Evolutionary conservation across 2,888 invertebrate genomes (phyloP).

Genomic region (Papilio elwesi): DNA sequence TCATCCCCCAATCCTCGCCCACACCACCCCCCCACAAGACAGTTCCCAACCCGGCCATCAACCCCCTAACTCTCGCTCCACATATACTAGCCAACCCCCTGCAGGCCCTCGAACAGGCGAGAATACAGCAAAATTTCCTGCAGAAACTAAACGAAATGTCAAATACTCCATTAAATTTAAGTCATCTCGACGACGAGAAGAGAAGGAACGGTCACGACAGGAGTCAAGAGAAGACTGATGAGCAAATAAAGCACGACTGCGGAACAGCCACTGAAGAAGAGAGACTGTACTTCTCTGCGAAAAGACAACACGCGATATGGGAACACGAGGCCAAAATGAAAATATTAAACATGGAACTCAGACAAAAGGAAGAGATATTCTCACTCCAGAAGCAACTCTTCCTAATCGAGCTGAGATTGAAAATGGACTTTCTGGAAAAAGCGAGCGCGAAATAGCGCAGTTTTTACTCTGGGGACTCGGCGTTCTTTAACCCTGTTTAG

Average conservation of each 20-base stretch:
- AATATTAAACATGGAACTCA: slow-evolving; percentile 76
- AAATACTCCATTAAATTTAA: slow-evolving; percentile 76
- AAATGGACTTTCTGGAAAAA: slow-evolving; percentile 82
- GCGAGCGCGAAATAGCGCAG: slow-evolving; percentile 70
- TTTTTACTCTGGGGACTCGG: background rate
- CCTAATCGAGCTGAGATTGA: slow-evolving; percentile 75
- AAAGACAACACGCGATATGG: slow-evolving; percentile 78
- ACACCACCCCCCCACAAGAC: slow-evolving; percentile 59
- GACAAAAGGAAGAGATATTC: slow-evolving; percentile 81
- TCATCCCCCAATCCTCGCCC: slow-evolving; percentile 74
- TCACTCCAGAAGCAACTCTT: slow-evolving; percentile 80
- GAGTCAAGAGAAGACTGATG: slow-evolving; percentile 54
- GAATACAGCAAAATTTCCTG: slow-evolving; percentile 73
- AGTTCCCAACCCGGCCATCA: slow-evolving; percentile 43
- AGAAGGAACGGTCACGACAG: slow-evolving; percentile 63
- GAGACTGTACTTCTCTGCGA: slow-evolving; percentile 73
- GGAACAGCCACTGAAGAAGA: slow-evolving; percentile 72
- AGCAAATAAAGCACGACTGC: slow-evolving; percentile 62
- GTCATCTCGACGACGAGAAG: slow-evolving; percentile 71
- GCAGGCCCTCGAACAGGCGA: slow-evolving; percentile 74
- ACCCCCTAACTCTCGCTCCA: slow-evolving; percentile 51
- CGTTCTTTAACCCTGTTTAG: background rate
- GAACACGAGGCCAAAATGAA: slow-evolving; percentile 83
- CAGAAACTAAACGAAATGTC: slow-evolving; percentile 76
- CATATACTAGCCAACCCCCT: slow-evolving; percentile 64